Conservation (phyloP, 2,797 vertebrate species). For the Paratrypauchen microcephalus region DNA sequence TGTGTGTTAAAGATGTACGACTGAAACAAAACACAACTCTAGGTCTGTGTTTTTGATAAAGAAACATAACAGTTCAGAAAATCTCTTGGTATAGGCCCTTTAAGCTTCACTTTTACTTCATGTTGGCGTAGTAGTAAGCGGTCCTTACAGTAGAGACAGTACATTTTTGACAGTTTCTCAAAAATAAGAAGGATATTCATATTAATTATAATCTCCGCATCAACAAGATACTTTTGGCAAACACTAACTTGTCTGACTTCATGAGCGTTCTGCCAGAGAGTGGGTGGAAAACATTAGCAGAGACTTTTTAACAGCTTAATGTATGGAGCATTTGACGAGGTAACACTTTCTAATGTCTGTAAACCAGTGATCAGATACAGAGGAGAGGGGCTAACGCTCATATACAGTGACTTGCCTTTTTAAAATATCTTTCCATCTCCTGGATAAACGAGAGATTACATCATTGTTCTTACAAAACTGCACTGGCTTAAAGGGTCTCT, state of each 20-base stretch:
- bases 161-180: background rate
- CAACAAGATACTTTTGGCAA: background rate
- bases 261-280: background rate
- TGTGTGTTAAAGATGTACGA: too few species aligned
- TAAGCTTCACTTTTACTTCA: background rate
- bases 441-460: too few species aligned
- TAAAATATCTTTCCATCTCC: too few species aligned
- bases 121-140: too few species aligned
- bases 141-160: background rate
- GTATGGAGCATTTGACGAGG: background rate
- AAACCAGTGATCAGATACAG: background rate
- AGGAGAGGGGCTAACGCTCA: too few species aligned
- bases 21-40: too few species aligned
- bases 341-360: background rate
- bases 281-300: slow-evolving; percentile 5
- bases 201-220: background rate
- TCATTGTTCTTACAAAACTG: too few species aligned
- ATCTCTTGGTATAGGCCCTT: too few species aligned
- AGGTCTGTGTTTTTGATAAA: too few species aligned
- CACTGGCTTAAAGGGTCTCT: too few species aligned
- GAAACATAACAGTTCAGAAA: too few species aligned
- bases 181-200: background rate
- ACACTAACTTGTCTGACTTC: background rate
- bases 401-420: too few species aligned
- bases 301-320: slow-evolving; percentile 10